Base-by-base conservation (phyloP, 2,888 invertebrate species). In the Tipula helvola region DNA sequence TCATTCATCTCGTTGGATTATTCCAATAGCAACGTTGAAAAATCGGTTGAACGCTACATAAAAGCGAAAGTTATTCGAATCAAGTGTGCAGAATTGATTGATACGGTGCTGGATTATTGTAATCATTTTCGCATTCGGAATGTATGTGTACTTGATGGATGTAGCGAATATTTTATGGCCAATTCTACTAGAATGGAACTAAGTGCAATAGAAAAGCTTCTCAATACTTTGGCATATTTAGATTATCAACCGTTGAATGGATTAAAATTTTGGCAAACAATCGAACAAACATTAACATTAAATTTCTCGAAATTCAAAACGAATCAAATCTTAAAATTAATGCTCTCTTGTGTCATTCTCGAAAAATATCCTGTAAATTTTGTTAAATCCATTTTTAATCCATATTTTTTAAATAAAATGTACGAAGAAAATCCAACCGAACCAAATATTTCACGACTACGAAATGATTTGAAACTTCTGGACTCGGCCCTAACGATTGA, bases 401-500 rank as follows among this genome's bases (percentile, higher is more conserved):
- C 93, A 12, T 93, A 93, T 88, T 94, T 95, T 89, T 90, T 95
- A 87, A 92, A 93, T n/a, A 92, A 93, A 89, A 90, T 95, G 47
- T 92, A 92, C 87, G 41, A 44, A 12, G 41, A 85, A 85, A 89
- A 90, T 87, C 91, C 92, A 88, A 71, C 28, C 71, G 90, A 91
- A 12, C 91, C 90, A 28, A 89, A 90, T 7, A 89, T 93, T 87
- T 92, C 93, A 87, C 89, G 90, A 87, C 93, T 93, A 87, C 92
- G 93, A 87, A 89, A 89, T 87, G 93, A 93, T 89, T 90, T 95
- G 71, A 92, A 93, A 89, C 90, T 95, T 52, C 92, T 95, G 87
- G 95, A 95, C 88, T 93, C 93, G 42, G 93, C 94, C 5, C 92
- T 95, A 91, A 93, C 93, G 12, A 89, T 95, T 84, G 95, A 95